These are phyloP conservation scores for Drosophila rellima DNA, from an alignment of 2,888 invertebrate genomes.

Conservation along the genomic window DNA sequence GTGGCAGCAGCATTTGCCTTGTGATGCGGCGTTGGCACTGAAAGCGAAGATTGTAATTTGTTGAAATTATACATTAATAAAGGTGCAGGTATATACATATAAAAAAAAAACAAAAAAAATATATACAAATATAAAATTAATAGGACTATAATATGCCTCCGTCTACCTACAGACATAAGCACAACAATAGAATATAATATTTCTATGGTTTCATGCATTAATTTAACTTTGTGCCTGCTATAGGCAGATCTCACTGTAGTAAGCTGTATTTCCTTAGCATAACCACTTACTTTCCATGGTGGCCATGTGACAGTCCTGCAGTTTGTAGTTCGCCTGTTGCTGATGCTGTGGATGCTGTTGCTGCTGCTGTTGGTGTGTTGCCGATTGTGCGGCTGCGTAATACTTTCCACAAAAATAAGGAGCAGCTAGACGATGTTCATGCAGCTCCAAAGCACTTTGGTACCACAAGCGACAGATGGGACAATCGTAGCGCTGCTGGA, in stretches of 20 bases:
- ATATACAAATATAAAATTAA: no score
- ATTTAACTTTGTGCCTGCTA: not conserved
- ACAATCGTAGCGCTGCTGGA: conserved; percentile 82
- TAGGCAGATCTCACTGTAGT: not conserved
- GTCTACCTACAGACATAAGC: no score
- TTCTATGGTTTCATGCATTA: not conserved
- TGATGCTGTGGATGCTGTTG: conserved; percentile 38
- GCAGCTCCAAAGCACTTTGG: conserved; percentile 78
- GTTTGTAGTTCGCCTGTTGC: conserved; percentile 65
- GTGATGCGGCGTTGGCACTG: conserved; percentile 62
- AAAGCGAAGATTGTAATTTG: not conserved
- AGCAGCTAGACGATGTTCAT: conserved; percentile 80
- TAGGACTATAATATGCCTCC: no score
- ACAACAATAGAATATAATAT: not conserved
- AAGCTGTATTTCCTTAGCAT: not conserved
- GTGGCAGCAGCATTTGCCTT: conserved; percentile 38
- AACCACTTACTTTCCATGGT: conserved; percentile 72
- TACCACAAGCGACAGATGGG: conserved; percentile 83
- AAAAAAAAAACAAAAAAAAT: no score
- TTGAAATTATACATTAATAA: not conserved
- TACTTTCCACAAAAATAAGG: conserved; percentile 83
- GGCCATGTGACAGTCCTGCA: conserved; percentile 78
- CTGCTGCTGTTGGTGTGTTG: conserved; percentile 25
- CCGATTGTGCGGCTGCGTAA: conserved; percentile 52
- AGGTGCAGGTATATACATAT: no score